Evolutionary conservation across 2,113 vertebrate genomes (phyloP).

Genomic region (Hippocampus guttulatus): DNA sequence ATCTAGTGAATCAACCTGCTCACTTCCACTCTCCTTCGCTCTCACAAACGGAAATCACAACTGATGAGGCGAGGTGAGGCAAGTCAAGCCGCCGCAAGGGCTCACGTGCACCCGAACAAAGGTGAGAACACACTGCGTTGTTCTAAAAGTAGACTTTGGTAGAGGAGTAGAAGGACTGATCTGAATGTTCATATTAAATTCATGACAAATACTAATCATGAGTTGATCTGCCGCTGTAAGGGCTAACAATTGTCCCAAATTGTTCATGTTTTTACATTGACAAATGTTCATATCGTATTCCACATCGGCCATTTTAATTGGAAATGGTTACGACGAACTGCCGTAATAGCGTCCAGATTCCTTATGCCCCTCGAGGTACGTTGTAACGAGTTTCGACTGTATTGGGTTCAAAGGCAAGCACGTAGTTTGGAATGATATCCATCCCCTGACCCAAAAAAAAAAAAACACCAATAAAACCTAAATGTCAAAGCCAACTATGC

Average conservation of each 20-base stretch:
- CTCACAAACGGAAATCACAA: conserved; percentile 6
- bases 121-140: neutral
- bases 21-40: conserved; percentile 4
- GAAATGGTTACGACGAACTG: too few relatives aligned
- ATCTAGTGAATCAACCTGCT: conserved; percentile 29
- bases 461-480: conserved; percentile 1
- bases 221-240: neutral
- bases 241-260: neutral
- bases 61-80: conserved; percentile 12
- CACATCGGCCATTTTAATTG: too few relatives aligned
- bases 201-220: neutral
- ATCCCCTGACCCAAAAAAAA: conserved; percentile 3
- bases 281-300: too few relatives aligned
- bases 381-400: neutral
- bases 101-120: neutral
- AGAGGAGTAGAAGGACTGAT: neutral
- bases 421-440: neutral
- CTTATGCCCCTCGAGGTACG: too few relatives aligned
- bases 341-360: too few relatives aligned
- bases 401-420: conserved; percentile 1
- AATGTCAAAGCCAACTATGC: conserved; percentile 18
- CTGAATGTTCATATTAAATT: neutral
- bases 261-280: too few relatives aligned
- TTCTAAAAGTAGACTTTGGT: neutral
- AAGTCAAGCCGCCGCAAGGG: neutral